phyloP scores from a whole-genome alignment of 2,888 invertebrate species.

The Caenorhabditis sp. region DNA sequence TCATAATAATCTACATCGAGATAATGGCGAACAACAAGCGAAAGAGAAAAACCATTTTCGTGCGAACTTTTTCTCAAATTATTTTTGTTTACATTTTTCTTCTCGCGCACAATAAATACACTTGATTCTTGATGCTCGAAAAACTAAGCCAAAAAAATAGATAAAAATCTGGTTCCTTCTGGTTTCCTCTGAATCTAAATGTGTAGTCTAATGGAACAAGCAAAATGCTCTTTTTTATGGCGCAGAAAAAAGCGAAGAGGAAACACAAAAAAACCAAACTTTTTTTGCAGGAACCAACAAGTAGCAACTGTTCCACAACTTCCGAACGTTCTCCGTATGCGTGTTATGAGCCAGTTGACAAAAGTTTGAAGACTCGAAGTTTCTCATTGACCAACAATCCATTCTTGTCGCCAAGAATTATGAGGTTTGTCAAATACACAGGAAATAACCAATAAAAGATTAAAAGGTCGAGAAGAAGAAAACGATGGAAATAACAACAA shows the following conservation, averaged over 20 bases:
- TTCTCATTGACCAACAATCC: conserved; percentile 36
- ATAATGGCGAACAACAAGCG: not conserved
- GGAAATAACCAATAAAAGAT: not conserved
- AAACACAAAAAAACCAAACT: not conserved
- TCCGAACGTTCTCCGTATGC: conserved; percentile 41
- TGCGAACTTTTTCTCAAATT: no score
- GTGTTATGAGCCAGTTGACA: conserved; percentile 24
- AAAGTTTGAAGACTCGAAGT: conserved; percentile 18
- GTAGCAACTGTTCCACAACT: conserved; percentile 28
- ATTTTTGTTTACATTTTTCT: not conserved
- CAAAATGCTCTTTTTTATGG: conserved; percentile 6
- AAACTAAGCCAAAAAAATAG: not conserved
- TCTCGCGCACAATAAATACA: not conserved
- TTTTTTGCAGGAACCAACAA: conserved; percentile 32
- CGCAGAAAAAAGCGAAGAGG: conserved; percentile 1
- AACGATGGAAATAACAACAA: not conserved
- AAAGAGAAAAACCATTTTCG: no score
- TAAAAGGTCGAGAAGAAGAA: not conserved
- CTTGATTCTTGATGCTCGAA: not conserved
- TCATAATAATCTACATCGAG: not conserved
- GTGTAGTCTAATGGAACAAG: conserved; percentile 1
- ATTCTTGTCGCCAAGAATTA: conserved; percentile 29
- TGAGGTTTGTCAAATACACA: conserved; percentile 22
- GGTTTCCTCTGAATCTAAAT: conserved; percentile 15
- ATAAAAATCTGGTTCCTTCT: conserved; percentile 7